Evolutionary conservation across 2,888 invertebrate genomes (phyloP).

Genomic region (Mythimna vitellina): DNA sequence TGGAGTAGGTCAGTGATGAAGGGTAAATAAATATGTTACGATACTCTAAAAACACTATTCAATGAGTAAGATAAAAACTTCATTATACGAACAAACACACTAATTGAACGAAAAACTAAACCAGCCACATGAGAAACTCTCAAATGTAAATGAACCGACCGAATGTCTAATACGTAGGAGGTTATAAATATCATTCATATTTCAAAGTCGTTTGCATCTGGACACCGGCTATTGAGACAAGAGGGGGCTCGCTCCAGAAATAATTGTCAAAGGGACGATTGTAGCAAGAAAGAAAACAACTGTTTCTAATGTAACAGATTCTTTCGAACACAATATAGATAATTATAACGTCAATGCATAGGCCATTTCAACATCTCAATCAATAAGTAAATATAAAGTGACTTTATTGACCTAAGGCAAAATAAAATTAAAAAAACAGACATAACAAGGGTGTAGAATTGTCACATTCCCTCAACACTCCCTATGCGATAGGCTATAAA

Average conservation of each 20-base stretch:
- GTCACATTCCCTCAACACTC: conserved; percentile 84
- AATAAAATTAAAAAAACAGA: conserved; percentile 72
- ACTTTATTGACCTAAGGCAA: conserved; percentile 66
- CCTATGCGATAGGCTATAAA: conserved; percentile 87
- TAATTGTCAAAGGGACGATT: conserved; percentile 79
- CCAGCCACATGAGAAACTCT: conserved; percentile 50
- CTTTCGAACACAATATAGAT: not conserved
- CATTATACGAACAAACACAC: not conserved
- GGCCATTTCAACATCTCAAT: conserved; percentile 5
- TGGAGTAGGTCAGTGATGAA: conserved; percentile 18
- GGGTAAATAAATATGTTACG: not conserved
- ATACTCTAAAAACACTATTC: not conserved
- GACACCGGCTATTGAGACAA: conserved; percentile 86
- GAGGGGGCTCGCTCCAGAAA: conserved; percentile 77
- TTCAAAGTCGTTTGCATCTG: conserved; percentile 90
- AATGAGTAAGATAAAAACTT: not conserved
- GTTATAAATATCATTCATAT: conserved; percentile 89
- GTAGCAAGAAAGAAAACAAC: conserved; percentile 55
- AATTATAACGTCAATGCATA: not conserved
- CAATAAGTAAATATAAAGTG: conserved; percentile 9
- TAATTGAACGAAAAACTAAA: conserved; percentile 8
- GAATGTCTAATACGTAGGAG: conserved; percentile 70
- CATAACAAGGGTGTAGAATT: conserved; percentile 79
- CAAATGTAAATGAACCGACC: conserved; percentile 67
- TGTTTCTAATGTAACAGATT: conserved; percentile 9